Base-by-base conservation (phyloP, 2,113 vertebrate genomes). In the Zonotrichia leucophrys region DNA sequence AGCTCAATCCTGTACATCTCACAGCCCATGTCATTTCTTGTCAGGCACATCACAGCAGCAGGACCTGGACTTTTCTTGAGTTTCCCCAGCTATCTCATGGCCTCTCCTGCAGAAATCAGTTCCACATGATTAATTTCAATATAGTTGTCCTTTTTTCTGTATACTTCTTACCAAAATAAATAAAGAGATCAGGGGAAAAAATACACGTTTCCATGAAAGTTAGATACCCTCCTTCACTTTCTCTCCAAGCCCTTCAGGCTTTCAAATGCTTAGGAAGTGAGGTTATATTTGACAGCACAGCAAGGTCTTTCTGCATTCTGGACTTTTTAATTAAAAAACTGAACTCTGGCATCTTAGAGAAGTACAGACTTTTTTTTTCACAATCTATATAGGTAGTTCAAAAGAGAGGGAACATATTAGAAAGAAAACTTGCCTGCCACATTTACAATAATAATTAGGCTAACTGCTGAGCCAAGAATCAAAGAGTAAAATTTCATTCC, bases 251-350 rank as follows among this genome's bases (percentile, higher is more conserved):
- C 64, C 49, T 91, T 84, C 50, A 86, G 52, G 72, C 37, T 80
- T 93, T 83, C 76, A 66, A 33, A 82, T 87, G 58, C 39, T 53
- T 73, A 19, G 92, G 77, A 83, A 20, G 21, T 94, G 83, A 94
- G 56, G 86, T 87, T 92, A 86, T 56, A 11, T 28, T 68, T 64
- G 35, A 89, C 27, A 85, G 25, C 53, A 87, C 15, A 94, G 35
- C 35, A 84, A 50, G 22, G 10, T 39, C 58, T 87, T 85, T 78
- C 33, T 81, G 47, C 14, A 28, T 90, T 87, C 39, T 50, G 47
- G 19, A 20, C 2, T 83, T n/a, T 74, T 89, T 46, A 1, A 3
- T 90, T 89, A 92, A 56, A 60, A 77, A 77, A 74, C 3, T 37
- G 37, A 79, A 77, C 22, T 64, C 55, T 74, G 50, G 24, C 33